These are phyloP conservation scores for Lordiphosa clarofinis DNA, from an alignment of 1,140 invertebrate species.

Conservation along the genomic window DNA sequence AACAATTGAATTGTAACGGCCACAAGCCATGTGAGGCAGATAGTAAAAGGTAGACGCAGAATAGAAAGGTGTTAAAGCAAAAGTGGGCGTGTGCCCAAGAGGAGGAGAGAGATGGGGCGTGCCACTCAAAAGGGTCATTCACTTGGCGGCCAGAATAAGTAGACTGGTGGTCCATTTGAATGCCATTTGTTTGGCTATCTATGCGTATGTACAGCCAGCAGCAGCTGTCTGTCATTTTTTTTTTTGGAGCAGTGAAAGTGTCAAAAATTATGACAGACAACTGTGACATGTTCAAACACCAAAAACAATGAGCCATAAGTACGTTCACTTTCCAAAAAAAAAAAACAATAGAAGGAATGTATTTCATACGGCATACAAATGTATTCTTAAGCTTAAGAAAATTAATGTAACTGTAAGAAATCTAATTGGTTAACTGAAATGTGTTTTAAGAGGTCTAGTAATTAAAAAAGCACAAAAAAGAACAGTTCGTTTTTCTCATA, in stretches of 20 bases:
- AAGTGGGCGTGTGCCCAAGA: conserved; percentile 47
- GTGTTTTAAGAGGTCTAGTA: too few species aligned
- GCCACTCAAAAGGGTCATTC: conserved; percentile 51
- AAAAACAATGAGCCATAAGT: neutral
- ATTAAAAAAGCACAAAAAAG: too few species aligned
- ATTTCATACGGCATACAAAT: neutral
- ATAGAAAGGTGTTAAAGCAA: conserved; percentile 70
- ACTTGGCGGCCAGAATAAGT: conserved; percentile 27
- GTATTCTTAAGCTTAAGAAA: neutral
- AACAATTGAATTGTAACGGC: conserved; percentile 72
- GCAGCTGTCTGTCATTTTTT: neutral
- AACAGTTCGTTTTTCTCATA: too few species aligned
- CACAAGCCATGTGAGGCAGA: conserved; percentile 27
- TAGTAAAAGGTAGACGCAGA: conserved; percentile 57
- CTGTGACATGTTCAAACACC: too few species aligned
- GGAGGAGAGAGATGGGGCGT: conserved; percentile 27
- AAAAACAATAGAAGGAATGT: neutral
- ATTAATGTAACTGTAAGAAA: too few species aligned
- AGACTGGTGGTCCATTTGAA: too few species aligned
- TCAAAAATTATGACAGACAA: neutral
- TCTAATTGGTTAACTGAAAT: too few species aligned
- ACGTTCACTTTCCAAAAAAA: neutral
- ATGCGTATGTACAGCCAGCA: conserved; percentile 1
- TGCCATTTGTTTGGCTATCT: too few species aligned
- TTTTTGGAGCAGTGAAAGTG: conserved; percentile 12